Conservation (phyloP, 2,888 invertebrate species). For the Leptinotarsa haldemani region DNA sequence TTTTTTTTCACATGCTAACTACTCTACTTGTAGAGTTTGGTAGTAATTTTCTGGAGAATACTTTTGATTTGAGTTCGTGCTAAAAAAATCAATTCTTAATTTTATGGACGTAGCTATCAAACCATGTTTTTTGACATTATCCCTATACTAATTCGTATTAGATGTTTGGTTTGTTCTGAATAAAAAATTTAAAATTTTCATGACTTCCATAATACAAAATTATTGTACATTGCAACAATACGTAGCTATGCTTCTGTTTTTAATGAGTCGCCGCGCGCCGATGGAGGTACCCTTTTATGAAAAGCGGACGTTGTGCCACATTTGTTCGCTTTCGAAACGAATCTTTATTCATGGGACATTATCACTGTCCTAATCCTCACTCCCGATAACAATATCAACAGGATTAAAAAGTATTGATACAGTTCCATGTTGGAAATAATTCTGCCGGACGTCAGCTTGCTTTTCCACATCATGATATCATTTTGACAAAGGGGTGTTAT, state of each 20-base stretch:
- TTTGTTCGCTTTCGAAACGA: neutral
- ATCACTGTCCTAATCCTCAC: neutral
- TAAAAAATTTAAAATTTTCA: no score
- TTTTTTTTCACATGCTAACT: no score
- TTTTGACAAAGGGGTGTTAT: neutral
- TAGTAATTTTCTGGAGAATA: no score
- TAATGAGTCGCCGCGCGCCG: neutral
- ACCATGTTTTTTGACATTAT: no score
- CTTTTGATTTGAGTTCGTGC: no score
- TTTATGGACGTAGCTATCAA: no score
- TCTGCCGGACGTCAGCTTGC: neutral
- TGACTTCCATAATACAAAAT: no score
- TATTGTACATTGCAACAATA: neutral
- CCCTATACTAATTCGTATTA: no score
- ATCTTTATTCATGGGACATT: neutral
- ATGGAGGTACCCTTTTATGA: neutral
- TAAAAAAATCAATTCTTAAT: no score
- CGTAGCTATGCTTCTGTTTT: neutral
- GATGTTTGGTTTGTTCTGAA: no score
- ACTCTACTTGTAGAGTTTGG: no score
- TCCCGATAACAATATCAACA: constrained; percentile 8
- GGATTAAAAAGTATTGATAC: constrained; percentile 13
- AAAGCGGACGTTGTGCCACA: neutral
- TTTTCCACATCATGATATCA: neutral
- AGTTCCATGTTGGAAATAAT: neutral